Percentiles rank a stretch among this genome's conserved stretches.
phyloP scores from a whole-genome alignment of 1,140 invertebrate species.

The Pseudomyrmex gracilis region DNA sequence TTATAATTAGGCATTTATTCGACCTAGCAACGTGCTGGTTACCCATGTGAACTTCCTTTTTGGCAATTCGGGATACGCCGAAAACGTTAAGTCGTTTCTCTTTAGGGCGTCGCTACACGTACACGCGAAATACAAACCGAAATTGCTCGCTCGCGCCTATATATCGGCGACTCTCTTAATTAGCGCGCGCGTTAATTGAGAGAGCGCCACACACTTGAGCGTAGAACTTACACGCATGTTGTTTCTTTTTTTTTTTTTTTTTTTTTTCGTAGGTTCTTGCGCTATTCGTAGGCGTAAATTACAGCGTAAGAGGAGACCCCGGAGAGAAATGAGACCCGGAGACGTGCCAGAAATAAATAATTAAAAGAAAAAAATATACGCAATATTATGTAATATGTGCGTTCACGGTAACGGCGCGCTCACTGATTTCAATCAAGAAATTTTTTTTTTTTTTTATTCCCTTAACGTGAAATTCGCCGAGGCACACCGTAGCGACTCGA shows the following conservation, averaged over 20 bases:
- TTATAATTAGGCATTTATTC: constrained; percentile 83
- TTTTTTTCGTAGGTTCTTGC: neutral
- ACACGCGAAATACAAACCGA: constrained; percentile 50
- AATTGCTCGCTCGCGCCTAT: constrained; percentile 24
- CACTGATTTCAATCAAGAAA: neutral
- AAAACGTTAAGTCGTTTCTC: constrained; percentile 44
- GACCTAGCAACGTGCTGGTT: constrained; percentile 83
- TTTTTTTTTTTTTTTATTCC: constrained; percentile 7
- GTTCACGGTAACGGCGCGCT: neutral
- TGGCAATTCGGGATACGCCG: constrained; percentile 75
- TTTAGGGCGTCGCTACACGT: neutral
- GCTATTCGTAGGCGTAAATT: neutral
- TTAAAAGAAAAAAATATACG: too few species aligned
- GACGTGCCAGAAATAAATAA: too few species aligned
- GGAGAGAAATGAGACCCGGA: too few species aligned
- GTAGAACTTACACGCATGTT: neutral
- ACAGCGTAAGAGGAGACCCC: too few species aligned
- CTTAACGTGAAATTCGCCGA: too few species aligned
- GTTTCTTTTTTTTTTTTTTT: neutral
- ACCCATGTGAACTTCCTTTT: constrained; percentile 84
- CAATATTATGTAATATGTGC: too few species aligned
- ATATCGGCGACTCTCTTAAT: constrained; percentile 47
- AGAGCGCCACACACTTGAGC: neutral
- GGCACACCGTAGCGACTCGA: too few species aligned
- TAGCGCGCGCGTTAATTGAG: constrained; percentile 51